These are phyloP conservation scores for Enteromius afrohamiltoni DNA, from an alignment of 2,797 vertebrate genomes.

Conservation along the genomic window DNA sequence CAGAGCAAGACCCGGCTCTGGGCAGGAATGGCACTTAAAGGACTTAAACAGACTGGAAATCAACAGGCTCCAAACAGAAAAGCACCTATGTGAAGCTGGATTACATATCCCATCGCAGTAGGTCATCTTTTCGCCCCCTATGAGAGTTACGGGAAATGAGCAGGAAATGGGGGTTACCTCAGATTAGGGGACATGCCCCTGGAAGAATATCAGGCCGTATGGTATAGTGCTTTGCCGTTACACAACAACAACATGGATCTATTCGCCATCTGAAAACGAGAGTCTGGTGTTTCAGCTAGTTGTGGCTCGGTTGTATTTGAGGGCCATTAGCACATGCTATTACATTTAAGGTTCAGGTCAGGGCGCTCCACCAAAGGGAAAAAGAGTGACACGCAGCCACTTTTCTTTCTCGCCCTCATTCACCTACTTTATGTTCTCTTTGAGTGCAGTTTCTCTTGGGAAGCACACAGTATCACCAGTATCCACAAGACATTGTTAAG, in stretches of 20 bases:
- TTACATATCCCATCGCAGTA: conserved; percentile 24
- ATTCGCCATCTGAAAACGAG: neutral
- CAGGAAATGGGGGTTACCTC: conserved; percentile 39
- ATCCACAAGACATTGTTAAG: neutral
- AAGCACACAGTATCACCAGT: neutral
- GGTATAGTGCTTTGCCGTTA: conserved; percentile 5
- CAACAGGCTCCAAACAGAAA: conserved; percentile 39
- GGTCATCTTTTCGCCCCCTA: conserved; percentile 27
- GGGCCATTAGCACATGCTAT: conserved; percentile 21
- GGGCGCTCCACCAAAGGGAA: neutral
- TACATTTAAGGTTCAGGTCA: conserved; percentile 35
- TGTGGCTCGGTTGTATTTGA: neutral
- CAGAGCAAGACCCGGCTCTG: conserved; percentile 1
- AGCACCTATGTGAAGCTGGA: conserved; percentile 29
- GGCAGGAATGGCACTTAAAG: conserved; percentile 43
- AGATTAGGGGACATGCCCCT: conserved; percentile 22
- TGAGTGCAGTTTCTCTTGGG: conserved; percentile 23
- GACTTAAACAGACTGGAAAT: conserved; percentile 39
- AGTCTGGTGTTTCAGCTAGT: conserved; percentile 5
- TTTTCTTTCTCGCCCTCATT: neutral
- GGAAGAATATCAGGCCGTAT: conserved; percentile 32
- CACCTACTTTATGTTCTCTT: conserved; percentile 4
- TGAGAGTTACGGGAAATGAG: conserved; percentile 35
- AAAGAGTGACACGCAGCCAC: conserved; percentile 7
- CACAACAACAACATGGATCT: conserved; percentile 26